These are phyloP conservation scores for Biston betularia DNA, from an alignment of 2,888 invertebrate species.

Conservation along the genomic window DNA sequence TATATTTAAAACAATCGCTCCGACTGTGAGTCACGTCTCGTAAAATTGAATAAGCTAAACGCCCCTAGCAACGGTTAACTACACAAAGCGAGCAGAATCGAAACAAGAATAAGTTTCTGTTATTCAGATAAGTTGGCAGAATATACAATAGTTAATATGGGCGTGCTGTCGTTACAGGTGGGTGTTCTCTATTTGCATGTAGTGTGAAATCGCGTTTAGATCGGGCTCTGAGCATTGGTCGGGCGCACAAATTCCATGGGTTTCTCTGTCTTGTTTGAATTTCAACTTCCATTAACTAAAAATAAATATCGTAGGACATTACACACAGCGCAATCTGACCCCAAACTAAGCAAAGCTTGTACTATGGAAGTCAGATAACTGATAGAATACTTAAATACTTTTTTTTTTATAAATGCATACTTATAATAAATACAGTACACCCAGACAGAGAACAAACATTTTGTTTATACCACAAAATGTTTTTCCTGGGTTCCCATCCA, in stretches of 20 bases:
- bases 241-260: neutral
- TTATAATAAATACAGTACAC: no score
- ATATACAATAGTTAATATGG: neutral
- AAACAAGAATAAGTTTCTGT: neutral
- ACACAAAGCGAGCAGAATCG: neutral
- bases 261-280: neutral
- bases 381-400: no score
- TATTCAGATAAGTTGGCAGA: neutral
- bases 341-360: no score
- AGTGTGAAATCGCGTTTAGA: neutral
- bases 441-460: no score
- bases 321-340: no score
- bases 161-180: neutral
- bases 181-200: conserved; percentile 1
- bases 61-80: neutral
- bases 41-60: conserved; percentile 8
- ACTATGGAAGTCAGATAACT: no score
- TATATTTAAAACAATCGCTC: conserved; percentile 12
- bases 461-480: no score
- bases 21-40: conserved; percentile 5
- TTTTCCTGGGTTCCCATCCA: no score
- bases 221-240: neutral
- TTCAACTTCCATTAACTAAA: no score
- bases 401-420: no score
- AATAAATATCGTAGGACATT: no score